Conservation (phyloP, 1,140 invertebrate species). For the Ostrea edulis region DNA sequence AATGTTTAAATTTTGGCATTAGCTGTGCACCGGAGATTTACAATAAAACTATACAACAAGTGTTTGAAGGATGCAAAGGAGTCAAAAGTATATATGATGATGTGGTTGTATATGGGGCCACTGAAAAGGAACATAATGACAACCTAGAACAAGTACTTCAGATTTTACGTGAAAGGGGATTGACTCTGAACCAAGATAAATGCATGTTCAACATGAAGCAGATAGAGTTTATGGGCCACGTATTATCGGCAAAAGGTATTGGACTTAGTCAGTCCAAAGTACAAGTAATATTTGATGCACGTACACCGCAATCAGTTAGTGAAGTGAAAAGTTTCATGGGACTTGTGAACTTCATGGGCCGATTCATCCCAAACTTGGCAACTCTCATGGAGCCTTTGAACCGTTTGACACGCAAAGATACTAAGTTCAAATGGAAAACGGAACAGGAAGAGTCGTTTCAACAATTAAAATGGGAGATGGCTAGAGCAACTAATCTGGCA, state of each 20-base stretch:
- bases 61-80: conserved; percentile 35
- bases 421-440: conserved; percentile 37
- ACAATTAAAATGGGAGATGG: no score
- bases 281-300: conserved; percentile 66
- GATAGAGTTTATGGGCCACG: conserved; percentile 55
- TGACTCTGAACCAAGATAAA: conserved; percentile 54
- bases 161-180: conserved; percentile 43
- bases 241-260: conserved; percentile 51
- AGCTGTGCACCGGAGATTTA: conserved; percentile 60
- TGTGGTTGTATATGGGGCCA: conserved; percentile 60
- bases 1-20: conserved; percentile 61
- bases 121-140: conserved; percentile 33
- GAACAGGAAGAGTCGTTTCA: conserved; percentile 68
- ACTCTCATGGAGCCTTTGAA: conserved; percentile 52
- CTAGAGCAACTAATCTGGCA: no score
- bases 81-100: conserved; percentile 60
- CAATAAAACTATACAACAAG: conserved; percentile 56
- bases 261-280: conserved; percentile 67
- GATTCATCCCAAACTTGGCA: conserved; percentile 59
- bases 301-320: conserved; percentile 1
- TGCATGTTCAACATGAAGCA: conserved; percentile 48
- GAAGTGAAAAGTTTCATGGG: conserved; percentile 59
- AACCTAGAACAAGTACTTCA: conserved; percentile 1
- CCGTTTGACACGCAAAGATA: conserved; percentile 37
- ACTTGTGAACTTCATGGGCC: conserved; percentile 55